A percentile compares a stretch with the other conserved stretches of the same genome.
Conservation (phyloP, 2,888 invertebrate genomes). For the Sinohyriopsis cumingii region DNA sequence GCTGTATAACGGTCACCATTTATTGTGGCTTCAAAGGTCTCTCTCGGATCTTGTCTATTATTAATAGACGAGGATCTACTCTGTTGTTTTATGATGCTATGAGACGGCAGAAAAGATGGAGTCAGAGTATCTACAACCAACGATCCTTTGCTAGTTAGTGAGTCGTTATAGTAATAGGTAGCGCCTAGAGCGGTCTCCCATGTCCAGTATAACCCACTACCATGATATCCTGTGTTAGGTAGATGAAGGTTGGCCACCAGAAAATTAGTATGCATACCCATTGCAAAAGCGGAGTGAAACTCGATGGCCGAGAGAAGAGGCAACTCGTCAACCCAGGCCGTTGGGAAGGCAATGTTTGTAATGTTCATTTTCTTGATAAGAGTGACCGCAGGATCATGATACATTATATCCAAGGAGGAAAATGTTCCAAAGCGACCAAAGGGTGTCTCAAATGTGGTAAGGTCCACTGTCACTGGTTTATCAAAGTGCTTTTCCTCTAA, state of each 20-base stretch:
- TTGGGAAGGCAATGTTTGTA: conserved; percentile 79
- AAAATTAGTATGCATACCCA: conserved; percentile 24
- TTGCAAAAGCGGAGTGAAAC: conserved; percentile 30
- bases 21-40: conserved; percentile 8
- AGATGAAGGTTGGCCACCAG: conserved; percentile 28
- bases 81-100: no score
- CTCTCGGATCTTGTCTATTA: background rate
- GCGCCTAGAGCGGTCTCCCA: conserved; percentile 24
- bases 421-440: conserved; percentile 77
- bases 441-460: conserved; percentile 45
- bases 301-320: conserved; percentile 26
- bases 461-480: conserved; percentile 37
- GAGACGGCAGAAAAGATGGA: conserved; percentile 6
- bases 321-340: conserved; percentile 67
- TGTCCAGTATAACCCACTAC: conserved; percentile 35
- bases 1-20: conserved; percentile 23
- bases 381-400: conserved; percentile 79
- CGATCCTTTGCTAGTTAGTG: conserved; percentile 7
- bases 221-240: conserved; percentile 17
- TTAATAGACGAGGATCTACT: no score
- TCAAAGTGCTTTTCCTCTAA: conserved; percentile 72
- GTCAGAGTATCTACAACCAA: conserved; percentile 22
- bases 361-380: conserved; percentile 76
- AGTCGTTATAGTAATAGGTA: conserved; percentile 15
- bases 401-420: conserved; percentile 87